These are phyloP conservation scores for Craterocephalus amniculus DNA, from an alignment of 2,797 vertebrate species.

Conservation along the genomic window DNA sequence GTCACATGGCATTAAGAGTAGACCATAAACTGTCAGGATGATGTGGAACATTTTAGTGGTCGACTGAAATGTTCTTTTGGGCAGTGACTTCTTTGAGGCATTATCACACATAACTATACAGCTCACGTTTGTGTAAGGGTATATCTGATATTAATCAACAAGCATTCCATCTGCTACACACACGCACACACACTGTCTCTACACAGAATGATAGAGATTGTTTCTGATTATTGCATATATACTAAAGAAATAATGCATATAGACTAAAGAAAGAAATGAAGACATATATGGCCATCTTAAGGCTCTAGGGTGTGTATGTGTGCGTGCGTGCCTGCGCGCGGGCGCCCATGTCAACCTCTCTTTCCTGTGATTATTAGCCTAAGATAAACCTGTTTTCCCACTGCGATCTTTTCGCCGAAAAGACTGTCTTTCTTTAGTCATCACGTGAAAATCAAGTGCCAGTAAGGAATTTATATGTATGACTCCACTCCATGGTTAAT, in stretches of 20 bases:
- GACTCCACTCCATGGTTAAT: neutral
- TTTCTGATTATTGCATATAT: too few relatives aligned
- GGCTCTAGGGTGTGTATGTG: constrained; percentile 53
- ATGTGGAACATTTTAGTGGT: constrained; percentile 1
- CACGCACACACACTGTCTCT: too few relatives aligned
- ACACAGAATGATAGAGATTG: neutral
- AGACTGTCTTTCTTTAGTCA: constrained; percentile 49
- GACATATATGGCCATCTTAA: constrained; percentile 33
- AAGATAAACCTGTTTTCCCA: constrained; percentile 45
- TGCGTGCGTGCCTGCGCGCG: too few relatives aligned
- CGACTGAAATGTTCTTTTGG: neutral
- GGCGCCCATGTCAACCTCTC: constrained; percentile 52
- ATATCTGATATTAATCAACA: neutral
- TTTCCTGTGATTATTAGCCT: constrained; percentile 36
- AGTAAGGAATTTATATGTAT: neutral
- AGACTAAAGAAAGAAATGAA: too few relatives aligned
- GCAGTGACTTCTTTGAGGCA: neutral
- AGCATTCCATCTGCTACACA: neutral
- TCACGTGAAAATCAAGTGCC: constrained; percentile 28
- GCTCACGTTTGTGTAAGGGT: neutral
- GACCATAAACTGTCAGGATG: constrained; percentile 16
- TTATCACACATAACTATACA: neutral
- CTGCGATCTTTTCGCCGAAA: constrained; percentile 12
- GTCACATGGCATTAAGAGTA: constrained; percentile 39
- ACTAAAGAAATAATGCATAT: too few relatives aligned